Conservation (phyloP, 2,888 invertebrate genomes). For the Agonopterix arenella region DNA sequence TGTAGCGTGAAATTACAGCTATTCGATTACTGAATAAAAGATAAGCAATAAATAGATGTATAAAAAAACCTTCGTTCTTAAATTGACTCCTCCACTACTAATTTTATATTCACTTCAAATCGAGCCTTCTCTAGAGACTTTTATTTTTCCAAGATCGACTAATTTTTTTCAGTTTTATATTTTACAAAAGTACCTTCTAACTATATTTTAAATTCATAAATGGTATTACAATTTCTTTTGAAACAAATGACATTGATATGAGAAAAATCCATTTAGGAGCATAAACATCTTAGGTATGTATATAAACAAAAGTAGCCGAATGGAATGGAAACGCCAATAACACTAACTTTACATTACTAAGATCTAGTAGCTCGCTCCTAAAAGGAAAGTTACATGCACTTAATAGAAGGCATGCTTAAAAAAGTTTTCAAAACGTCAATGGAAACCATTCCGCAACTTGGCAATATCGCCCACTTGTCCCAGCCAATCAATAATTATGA, state of each 20-base stretch:
- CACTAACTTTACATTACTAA: constrained; percentile 41
- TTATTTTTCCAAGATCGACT: too few species aligned
- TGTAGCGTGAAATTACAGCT: constrained; percentile 3
- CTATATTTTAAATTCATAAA: too few species aligned
- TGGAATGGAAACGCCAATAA: constrained; percentile 34
- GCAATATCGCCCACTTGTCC: constrained; percentile 49
- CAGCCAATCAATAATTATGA: constrained; percentile 49
- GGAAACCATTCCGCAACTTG: constrained; percentile 42
- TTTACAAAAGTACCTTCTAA: too few species aligned
- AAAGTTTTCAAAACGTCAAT: constrained; percentile 45
- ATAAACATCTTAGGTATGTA: neutral
- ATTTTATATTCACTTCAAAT: too few species aligned
- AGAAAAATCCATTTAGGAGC: too few species aligned
- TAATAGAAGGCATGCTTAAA: constrained; percentile 45
- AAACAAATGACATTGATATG: too few species aligned
- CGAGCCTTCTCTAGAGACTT: too few species aligned
- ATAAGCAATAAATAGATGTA: constrained; percentile 2
- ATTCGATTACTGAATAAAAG: constrained; percentile 4
- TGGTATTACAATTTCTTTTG: too few species aligned
- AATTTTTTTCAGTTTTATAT: too few species aligned
- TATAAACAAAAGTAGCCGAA: constrained; percentile 6
- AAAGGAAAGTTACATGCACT: constrained; percentile 59
- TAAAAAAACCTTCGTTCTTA: too few species aligned
- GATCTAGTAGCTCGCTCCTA: constrained; percentile 29
- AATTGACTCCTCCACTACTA: too few species aligned